Base-by-base conservation (phyloP, 2,888 invertebrate genomes). In the Lasioglossum zephyrum region DNA sequence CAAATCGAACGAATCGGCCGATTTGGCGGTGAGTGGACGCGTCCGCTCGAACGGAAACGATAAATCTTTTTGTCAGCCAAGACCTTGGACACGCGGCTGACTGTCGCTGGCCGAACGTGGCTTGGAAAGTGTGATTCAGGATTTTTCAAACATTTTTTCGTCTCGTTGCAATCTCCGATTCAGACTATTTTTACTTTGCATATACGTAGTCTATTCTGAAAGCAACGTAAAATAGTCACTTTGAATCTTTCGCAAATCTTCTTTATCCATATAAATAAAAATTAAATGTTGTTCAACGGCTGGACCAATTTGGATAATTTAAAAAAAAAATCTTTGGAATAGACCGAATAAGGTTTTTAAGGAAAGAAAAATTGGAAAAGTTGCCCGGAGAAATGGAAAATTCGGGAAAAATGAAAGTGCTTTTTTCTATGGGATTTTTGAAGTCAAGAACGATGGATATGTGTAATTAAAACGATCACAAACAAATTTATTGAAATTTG, bases 21-120 rank as follows among this genome's bases (percentile, higher is more conserved):
- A 69, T 69, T 69, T 22, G 69, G 36, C 39, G 69, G 69, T 22
- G n/a, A 72, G n/a, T 41, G 41, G 72, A 44, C 72, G 72, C 72
- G 72, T 44, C 44, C 72, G 22, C 8, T 72, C 44, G 44, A 26
- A 72, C n/a, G 72, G 41, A 44, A 72, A 44, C 41, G 41, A 72
- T 72, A 44, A 72, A 44, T 41, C 72, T 72, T 44, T 16, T 44
- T 41, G n/a, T n/a, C 44, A 13, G 39, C 39, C 39, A 36, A 9
- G 39, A 22, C 39, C 69, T 69, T 39, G 69, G 66, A 36, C 66
- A 26, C 26, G 53, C 53, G 18, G 39, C 31, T 16, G 47, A 18
- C 4, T 44, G 70, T 41, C 44, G n/a, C 26, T 13, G 70, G 4
- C 44, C 44, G n/a, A 41, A 70, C n/a, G n/a, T 70, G 36, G 11